phyloP scores from a whole-genome alignment of 2,888 invertebrate genomes.

The Stratiomys singularior region DNA sequence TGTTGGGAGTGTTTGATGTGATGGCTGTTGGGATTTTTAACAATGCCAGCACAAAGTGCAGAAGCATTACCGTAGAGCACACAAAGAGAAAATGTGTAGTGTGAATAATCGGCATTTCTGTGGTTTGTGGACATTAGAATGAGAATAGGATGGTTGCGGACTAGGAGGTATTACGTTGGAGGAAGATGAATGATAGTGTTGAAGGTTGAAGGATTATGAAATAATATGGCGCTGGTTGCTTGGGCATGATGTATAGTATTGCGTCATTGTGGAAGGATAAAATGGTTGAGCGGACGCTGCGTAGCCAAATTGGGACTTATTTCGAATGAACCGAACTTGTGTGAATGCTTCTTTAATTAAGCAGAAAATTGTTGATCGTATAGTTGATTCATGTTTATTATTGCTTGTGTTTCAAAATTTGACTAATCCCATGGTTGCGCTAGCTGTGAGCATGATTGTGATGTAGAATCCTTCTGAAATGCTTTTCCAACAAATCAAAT shows the following conservation, averaged over 20 bases:
- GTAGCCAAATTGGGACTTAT: no score
- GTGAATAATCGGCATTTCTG: conserved; percentile 28
- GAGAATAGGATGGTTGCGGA: background rate
- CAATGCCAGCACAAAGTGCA: conserved; percentile 32
- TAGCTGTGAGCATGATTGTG: no score
- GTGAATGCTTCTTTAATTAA: no score
- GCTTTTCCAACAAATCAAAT: background rate
- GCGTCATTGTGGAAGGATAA: no score
- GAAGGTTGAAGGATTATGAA: conserved; percentile 15
- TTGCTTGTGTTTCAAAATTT: no score
- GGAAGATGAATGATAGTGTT: conserved; percentile 18
- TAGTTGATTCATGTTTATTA: no score
- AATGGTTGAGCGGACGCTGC: no score
- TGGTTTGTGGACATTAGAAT: conserved; percentile 26
- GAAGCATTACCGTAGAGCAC: background rate
- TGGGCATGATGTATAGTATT: background rate
- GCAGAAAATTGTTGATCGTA: no score
- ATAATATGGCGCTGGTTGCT: background rate
- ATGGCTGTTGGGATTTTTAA: conserved; percentile 21
- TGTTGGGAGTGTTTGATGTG: background rate
- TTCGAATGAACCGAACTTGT: no score
- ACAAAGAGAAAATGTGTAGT: background rate
- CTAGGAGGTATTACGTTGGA: background rate
- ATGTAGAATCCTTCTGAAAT: no score
- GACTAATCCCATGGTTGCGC: no score